Evolutionary conservation across 2,797 vertebrate genomes (phyloP), one percentile per base, ranked within the genome.

Genomic region (Adrianichthys oophorus): DNA sequence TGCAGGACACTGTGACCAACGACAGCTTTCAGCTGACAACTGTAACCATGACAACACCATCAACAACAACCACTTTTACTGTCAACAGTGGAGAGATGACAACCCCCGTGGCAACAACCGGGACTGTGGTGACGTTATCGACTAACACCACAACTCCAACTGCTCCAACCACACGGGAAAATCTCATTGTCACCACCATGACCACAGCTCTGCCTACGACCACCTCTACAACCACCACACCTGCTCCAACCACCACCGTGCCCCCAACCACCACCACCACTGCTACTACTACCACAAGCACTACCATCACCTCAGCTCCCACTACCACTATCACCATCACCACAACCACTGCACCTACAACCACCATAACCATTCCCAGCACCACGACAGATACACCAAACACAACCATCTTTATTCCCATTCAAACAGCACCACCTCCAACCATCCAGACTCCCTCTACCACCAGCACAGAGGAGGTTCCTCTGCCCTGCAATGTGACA

Each of bases 401-500:
- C 42, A 84, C 86, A 37, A 80, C 78, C 7, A 23, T 66, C 67
- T 49, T 70, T 41, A 23, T 79, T 19, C 66, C 56, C 1, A 56
- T 62, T 14, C 65, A 26, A 44, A 91, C 92, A 8, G 86, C 82
- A 7, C 90, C 80, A 65, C 80, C 91, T 52, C 79, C 90, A 18
- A 82, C 82, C 48, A 72, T 82, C 52, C 78, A 72, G 48, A 62
- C 77, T 61, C 80, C 83, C 0, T 64, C 89, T 19, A 88, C 87
- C 32, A 88, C 93, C 47, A 83, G 85, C 47, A 87, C 89, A 15
- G 89, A 90, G 54, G 90, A 87, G n/a, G 78, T 89, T 59, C 79
- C 80, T 43, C 74, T 95, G 59, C 94, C 95, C 5, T 99, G 97
- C 85, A 95, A 93, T 19, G 90, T 96, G 78, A 98, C 97, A 0